Conservation (phyloP, 2,888 invertebrate genomes). For the Macrosiphum euphorbiae region DNA sequence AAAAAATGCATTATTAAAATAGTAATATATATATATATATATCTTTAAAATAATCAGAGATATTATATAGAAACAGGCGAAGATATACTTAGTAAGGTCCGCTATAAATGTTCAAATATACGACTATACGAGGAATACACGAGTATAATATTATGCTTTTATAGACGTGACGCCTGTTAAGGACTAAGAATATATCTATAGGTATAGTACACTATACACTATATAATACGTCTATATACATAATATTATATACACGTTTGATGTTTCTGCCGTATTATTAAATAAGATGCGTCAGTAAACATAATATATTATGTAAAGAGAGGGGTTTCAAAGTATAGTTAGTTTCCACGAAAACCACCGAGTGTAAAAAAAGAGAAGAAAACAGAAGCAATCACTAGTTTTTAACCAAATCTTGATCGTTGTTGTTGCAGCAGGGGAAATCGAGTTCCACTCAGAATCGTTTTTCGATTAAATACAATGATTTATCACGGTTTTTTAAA, state of each 20-base stretch:
- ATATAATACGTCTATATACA: not conserved
- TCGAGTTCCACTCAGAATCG: not conserved
- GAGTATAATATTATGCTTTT: not conserved
- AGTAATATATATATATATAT: too few species aligned
- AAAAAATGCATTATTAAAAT: too few species aligned
- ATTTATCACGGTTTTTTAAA: not conserved
- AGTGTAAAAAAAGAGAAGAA: not conserved
- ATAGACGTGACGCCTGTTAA: not conserved
- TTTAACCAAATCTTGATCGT: not conserved
- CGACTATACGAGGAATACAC: not conserved
- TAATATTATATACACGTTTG: not conserved
- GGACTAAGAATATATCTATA: not conserved
- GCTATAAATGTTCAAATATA: not conserved
- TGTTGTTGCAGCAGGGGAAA: not conserved
- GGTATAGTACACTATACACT: not conserved
- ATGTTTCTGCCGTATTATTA: not conserved
- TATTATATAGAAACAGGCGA: not conserved
- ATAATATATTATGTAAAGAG: not conserved
- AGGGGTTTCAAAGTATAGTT: not conserved
- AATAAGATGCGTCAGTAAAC: not conserved
- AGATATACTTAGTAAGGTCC: not conserved
- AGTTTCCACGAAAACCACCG: not conserved
- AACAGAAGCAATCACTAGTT: not conserved
- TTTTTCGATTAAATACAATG: slow-evolving; percentile 1
- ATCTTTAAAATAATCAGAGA: not conserved